Evolutionary conservation across 2,888 invertebrate species (phyloP).

Genomic region (Minunthozetes semirufus): DNA sequence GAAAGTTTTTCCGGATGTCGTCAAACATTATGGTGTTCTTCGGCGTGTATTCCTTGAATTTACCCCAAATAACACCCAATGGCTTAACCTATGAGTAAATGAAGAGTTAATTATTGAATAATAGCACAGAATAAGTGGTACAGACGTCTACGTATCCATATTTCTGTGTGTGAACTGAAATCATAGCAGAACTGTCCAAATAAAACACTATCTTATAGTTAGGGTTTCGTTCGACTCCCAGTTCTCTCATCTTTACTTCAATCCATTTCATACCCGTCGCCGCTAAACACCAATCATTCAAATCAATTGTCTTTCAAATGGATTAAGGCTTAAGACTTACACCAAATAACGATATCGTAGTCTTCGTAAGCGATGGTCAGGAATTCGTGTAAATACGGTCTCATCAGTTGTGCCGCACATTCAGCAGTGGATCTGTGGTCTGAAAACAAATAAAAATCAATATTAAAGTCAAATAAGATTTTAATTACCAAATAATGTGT

Average conservation of each 20-base stretch:
- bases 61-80: constrained; percentile 92
- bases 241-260: constrained; percentile 86
- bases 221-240: constrained; percentile 73
- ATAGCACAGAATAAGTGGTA: constrained; percentile 3
- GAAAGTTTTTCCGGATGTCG: constrained; percentile 86
- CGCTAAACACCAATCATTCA: constrained; percentile 49
- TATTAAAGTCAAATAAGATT: neutral
- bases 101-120: neutral
- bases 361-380: constrained; percentile 74
- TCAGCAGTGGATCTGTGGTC: constrained; percentile 88
- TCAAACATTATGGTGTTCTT: constrained; percentile 98
- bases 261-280: constrained; percentile 99
- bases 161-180: constrained; percentile 80
- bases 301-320: neutral
- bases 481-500: constrained; percentile 71
- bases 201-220: constrained; percentile 88
- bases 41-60: constrained; percentile 74
- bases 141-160: constrained; percentile 82
- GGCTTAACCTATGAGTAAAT: constrained; percentile 60
- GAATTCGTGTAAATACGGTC: constrained; percentile 91
- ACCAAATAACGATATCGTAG: constrained; percentile 97
- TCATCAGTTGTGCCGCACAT: constrained; percentile 78
- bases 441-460: constrained; percentile 41
- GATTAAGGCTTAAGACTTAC: constrained; percentile 45
- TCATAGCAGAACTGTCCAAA: constrained; percentile 87